A percentile compares a stretch with the other conserved stretches of the same genome.
These are phyloP conservation scores for Sipha flava DNA, from an alignment of 1,140 invertebrate species.

Conservation along the genomic window DNA sequence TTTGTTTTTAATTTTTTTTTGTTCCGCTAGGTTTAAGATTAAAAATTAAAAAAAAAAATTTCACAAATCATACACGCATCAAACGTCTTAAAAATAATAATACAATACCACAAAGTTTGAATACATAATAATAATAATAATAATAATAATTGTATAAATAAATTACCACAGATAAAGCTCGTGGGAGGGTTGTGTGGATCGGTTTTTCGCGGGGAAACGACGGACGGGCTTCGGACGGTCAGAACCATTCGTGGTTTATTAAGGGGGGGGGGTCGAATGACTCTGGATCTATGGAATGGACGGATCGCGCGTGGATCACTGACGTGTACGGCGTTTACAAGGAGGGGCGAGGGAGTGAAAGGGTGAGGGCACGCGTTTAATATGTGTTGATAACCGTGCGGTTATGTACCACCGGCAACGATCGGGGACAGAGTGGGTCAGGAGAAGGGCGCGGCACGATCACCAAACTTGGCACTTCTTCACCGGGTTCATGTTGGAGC, in stretches of 20 bases:
- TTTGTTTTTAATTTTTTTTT: background rate
- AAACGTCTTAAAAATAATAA: background rate
- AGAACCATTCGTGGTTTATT: too few relatives aligned
- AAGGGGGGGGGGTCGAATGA: too few relatives aligned
- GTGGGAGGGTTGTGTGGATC: background rate
- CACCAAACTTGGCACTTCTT: slow-evolving; percentile 79
- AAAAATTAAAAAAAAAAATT: background rate
- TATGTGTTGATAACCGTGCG: too few relatives aligned
- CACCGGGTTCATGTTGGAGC: slow-evolving; percentile 75
- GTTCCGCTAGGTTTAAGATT: background rate
- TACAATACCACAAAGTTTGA: background rate
- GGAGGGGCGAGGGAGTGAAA: too few relatives aligned
- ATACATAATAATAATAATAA: background rate
- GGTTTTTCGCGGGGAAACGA: background rate
- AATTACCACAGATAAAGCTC: slow-evolving; percentile 29
- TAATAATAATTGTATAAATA: slow-evolving; percentile 21
- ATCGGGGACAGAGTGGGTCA: too few relatives aligned
- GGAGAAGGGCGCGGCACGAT: background rate
- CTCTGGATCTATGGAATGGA: too few relatives aligned
- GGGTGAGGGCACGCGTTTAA: too few relatives aligned
- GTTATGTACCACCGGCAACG: too few relatives aligned
- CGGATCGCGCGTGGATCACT: too few relatives aligned
- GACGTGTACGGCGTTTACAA: too few relatives aligned
- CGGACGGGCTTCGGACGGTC: too few relatives aligned
- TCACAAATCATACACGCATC: background rate